These are phyloP conservation scores for Dynastes hyllus DNA, from an alignment of 2,888 invertebrate species.

Conservation along the genomic window DNA sequence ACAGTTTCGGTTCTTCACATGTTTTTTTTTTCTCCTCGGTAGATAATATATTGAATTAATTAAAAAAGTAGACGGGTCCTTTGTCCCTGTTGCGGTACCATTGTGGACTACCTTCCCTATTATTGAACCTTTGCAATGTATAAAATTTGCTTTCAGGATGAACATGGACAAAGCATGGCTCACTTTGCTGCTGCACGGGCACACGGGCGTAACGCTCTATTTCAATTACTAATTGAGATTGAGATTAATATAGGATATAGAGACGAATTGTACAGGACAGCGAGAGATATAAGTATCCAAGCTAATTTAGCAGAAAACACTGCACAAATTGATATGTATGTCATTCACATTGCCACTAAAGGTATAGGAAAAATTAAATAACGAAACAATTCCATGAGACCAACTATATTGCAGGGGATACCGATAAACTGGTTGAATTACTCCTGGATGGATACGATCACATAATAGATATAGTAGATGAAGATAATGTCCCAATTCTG, in stretches of 20 bases:
- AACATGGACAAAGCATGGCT: constrained; percentile 91
- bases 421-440: constrained; percentile 79
- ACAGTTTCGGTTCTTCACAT: too few relatives aligned
- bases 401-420: constrained; percentile 73
- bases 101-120: background rate
- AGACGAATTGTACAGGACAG: constrained; percentile 90
- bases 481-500: constrained; percentile 79
- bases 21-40: too few relatives aligned
- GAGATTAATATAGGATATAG: constrained; percentile 87
- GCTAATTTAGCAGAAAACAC: constrained; percentile 87
- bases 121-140: background rate
- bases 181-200: constrained; percentile 91
- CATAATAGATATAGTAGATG: constrained; percentile 85
- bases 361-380: constrained; percentile 72
- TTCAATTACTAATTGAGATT: constrained; percentile 86
- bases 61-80: too few relatives aligned
- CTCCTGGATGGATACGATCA: constrained; percentile 91
- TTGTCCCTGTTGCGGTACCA: too few relatives aligned
- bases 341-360: constrained; percentile 84
- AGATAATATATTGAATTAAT: too few relatives aligned
- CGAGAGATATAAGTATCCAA: constrained; percentile 88
- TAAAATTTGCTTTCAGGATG: constrained; percentile 76
- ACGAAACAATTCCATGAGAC: background rate
- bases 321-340: constrained; percentile 86
- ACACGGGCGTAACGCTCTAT: constrained; percentile 86